phyloP scores from a whole-genome alignment of 2,113 vertebrate genomes.

The Oryzias celebensis region DNA sequence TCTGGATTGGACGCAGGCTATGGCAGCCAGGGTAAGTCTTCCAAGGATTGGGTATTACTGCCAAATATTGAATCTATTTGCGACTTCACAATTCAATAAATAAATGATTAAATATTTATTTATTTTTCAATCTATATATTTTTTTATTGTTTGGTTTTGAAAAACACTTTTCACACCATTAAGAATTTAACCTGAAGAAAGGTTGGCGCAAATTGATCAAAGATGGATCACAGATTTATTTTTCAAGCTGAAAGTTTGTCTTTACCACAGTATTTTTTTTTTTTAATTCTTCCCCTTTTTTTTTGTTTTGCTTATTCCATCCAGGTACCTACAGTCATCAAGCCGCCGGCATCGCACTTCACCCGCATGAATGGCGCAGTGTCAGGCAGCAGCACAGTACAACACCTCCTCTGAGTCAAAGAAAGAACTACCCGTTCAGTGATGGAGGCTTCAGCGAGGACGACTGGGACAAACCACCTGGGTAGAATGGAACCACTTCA shows the following conservation, averaged over 20 bases:
- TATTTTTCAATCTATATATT: too few relatives aligned
- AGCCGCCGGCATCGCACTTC: slow-evolving; percentile 77
- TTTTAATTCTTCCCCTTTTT: too few relatives aligned
- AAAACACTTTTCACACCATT: too few relatives aligned
- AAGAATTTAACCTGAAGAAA: too few relatives aligned
- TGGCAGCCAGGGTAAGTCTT: slow-evolving; percentile 84
- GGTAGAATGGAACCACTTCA: slow-evolving; percentile 70
- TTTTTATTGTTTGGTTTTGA: not conserved
- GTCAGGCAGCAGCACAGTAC: slow-evolving; percentile 81
- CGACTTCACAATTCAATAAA: too few relatives aligned
- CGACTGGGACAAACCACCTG: slow-evolving; percentile 89
- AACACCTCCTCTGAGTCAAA: slow-evolving; percentile 80
- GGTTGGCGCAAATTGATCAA: too few relatives aligned
- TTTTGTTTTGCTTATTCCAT: not conserved
- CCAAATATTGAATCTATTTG: not conserved
- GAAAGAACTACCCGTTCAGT: slow-evolving; percentile 87
- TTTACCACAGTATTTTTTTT: too few relatives aligned
- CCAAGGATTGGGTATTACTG: not conserved
- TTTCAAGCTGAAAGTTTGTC: too few relatives aligned
- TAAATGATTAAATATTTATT: too few relatives aligned
- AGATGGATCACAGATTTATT: too few relatives aligned
- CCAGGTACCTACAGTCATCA: slow-evolving; percentile 85
- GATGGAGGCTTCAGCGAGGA: slow-evolving; percentile 90
- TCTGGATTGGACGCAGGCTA: slow-evolving; percentile 88
- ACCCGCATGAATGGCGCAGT: slow-evolving; percentile 86